Percentiles rank a stretch among this genome's conserved stretches.
Evolutionary conservation across 2,888 invertebrate species (phyloP).

Genomic region (Nezara viridula): DNA sequence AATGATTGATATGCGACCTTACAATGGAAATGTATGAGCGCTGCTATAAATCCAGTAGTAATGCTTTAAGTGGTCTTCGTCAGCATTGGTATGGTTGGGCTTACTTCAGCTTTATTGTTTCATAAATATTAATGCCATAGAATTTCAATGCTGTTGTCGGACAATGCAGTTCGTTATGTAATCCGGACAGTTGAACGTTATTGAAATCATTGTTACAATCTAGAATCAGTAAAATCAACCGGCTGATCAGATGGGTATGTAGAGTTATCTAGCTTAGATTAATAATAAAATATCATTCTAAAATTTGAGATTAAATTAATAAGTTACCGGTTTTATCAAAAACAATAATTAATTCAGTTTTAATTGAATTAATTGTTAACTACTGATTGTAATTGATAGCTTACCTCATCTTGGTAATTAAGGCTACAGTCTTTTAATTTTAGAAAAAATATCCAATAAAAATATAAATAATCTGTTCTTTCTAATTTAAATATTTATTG

Average conservation of each 20-base stretch:
- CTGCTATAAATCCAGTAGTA: slow-evolving; percentile 26
- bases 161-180: slow-evolving; percentile 9
- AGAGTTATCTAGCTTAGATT: neutral
- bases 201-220: neutral
- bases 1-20: neutral
- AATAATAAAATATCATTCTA: neutral
- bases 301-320: neutral
- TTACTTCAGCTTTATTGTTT: slow-evolving; percentile 20
- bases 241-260: neutral
- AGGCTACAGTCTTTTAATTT: too few species aligned
- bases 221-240: neutral
- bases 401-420: too few species aligned
- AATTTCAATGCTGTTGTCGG: slow-evolving; percentile 12
- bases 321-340: too few species aligned
- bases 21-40: neutral
- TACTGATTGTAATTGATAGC: too few species aligned
- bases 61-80: slow-evolving; percentile 13
- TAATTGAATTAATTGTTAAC: too few species aligned
- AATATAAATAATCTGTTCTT: too few species aligned
- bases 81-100: neutral
- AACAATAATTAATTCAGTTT: too few species aligned
- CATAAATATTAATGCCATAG: slow-evolving; percentile 10
- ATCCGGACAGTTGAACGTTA: neutral
- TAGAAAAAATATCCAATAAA: too few species aligned
- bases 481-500: too few species aligned